A percentile compares a stretch with the other conserved stretches of the same genome.
These are phyloP conservation scores for Creontiades dilutus DNA, from an alignment of 2,888 invertebrate genomes.

Conservation along the genomic window DNA sequence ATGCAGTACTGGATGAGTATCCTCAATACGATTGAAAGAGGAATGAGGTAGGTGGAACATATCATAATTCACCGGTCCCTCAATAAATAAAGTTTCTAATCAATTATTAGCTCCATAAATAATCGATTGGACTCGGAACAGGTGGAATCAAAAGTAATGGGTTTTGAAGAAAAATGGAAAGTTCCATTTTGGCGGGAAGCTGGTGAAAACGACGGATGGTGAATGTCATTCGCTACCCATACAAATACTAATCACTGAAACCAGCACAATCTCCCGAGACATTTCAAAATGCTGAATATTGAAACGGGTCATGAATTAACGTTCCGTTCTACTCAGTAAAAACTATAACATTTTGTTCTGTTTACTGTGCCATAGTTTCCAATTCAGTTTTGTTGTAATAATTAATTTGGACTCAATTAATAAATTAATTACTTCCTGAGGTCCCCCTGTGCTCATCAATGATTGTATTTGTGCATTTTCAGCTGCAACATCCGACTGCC, in stretches of 20 bases:
- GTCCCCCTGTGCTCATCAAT: background rate
- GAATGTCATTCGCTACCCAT: background rate
- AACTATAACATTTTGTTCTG: background rate
- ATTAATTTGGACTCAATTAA: background rate
- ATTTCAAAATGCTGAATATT: background rate
- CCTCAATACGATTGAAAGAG: too few species aligned
- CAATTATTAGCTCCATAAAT: too few species aligned
- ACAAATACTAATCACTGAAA: background rate
- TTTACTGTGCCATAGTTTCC: background rate
- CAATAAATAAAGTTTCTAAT: too few species aligned
- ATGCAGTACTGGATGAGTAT: too few species aligned
- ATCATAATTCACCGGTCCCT: too few species aligned
- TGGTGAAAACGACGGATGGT: background rate
- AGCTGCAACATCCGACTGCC: background rate
- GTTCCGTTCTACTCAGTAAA: background rate
- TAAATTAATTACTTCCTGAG: background rate
- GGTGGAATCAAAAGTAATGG: background rate
- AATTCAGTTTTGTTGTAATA: background rate
- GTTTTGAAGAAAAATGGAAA: background rate
- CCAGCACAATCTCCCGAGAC: conserved; percentile 6
- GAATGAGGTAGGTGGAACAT: too few species aligned
- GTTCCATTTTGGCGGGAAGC: background rate
- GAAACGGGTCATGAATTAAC: conserved; percentile 7
- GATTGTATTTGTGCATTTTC: background rate
- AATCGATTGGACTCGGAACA: too few species aligned